phyloP scores from a whole-genome alignment of 1,140 invertebrate species.

The Bombus haemorrhoidalis region DNA sequence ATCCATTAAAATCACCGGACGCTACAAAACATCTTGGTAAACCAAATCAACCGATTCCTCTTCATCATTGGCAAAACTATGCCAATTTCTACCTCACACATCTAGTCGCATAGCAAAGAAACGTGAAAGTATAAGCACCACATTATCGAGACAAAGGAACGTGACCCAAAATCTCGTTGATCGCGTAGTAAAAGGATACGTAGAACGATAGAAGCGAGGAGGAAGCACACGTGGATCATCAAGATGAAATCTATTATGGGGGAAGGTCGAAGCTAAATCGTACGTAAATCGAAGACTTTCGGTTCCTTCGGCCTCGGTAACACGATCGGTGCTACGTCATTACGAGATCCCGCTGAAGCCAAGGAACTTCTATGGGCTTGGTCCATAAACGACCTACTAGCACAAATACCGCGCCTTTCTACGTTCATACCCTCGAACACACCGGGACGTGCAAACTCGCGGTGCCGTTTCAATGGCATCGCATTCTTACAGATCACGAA shows the following conservation, averaged over 20 bases:
- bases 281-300: slow-evolving; percentile 23
- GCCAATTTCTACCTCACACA: not conserved
- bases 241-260: not conserved
- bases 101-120: not conserved
- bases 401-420: slow-evolving; percentile 79
- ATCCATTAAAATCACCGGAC: too few species aligned
- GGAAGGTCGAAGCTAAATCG: not conserved
- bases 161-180: not conserved
- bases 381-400: slow-evolving; percentile 79
- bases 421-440: slow-evolving; percentile 59
- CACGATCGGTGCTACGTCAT: slow-evolving; percentile 26
- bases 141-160: not conserved
- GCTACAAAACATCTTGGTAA: not conserved
- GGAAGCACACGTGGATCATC: not conserved
- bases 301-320: not conserved
- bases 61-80: not conserved
- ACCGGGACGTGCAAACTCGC: slow-evolving; percentile 30
- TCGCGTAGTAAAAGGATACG: not conserved
- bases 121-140: slow-evolving; percentile 1
- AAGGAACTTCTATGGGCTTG: slow-evolving; percentile 78
- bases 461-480: slow-evolving; percentile 34
- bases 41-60: not conserved
- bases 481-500: not conserved
- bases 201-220: too few species aligned
- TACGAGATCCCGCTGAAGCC: slow-evolving; percentile 59